These are phyloP conservation scores for Cyphomyrus discorhynchus DNA, from an alignment of 2,113 vertebrate species.

Conservation along the genomic window DNA sequence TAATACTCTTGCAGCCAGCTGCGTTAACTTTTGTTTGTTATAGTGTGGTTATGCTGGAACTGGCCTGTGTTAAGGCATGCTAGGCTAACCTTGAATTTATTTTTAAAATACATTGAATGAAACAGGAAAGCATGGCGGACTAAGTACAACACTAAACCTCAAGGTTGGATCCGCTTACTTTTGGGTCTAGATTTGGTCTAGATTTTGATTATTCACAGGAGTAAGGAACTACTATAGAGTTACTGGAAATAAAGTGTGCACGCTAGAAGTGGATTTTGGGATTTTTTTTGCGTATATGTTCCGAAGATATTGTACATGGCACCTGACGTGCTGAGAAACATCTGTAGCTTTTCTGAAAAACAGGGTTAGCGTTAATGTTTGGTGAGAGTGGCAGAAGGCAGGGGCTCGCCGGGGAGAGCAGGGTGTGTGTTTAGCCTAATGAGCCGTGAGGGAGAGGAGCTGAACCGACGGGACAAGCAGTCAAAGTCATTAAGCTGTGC, in stretches of 20 bases:
- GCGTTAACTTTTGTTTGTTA: slow-evolving; percentile 10
- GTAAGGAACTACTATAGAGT: neutral
- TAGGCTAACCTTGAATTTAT: slow-evolving; percentile 16
- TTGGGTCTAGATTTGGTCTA: neutral
- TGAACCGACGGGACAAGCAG: neutral
- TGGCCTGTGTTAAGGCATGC: slow-evolving; percentile 6
- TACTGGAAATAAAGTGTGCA: neutral
- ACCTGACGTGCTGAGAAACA: neutral
- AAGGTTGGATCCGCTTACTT: neutral
- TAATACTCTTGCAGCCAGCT: neutral
- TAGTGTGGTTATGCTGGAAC: neutral
- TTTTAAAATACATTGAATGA: neutral
- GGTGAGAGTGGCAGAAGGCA: neutral
- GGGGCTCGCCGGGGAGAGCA: neutral
- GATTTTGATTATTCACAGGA: slow-evolving; percentile 6
- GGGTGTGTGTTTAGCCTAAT: neutral
- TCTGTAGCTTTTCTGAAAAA: neutral
- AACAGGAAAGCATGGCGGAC: neutral
- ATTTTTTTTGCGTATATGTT: neutral
- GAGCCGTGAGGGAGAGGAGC: neutral
- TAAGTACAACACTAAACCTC: neutral
- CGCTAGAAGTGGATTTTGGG: neutral
- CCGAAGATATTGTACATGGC: neutral
- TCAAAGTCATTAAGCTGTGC: neutral
- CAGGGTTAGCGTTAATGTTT: neutral